Evolutionary conservation across 2,797 vertebrate genomes (phyloP), one percentile per base, ranked within the genome.

Genomic region (Syndactyla subalaris): DNA sequence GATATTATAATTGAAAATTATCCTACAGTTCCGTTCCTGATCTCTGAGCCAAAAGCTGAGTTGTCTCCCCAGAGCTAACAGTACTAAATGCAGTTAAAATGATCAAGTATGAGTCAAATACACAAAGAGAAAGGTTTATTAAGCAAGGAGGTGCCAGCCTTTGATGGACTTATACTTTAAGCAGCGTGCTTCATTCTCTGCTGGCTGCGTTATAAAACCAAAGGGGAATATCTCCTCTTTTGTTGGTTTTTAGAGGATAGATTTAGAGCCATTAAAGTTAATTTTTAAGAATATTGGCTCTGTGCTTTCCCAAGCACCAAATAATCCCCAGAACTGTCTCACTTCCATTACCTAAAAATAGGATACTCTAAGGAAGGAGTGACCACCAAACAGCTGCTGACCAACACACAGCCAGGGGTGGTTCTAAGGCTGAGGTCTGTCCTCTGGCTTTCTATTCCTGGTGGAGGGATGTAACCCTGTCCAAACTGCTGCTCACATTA

Each of bases 1-100:
- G 91, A 94, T 70, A 90, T 73, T 95, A 77, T 73, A 91, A 95
- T 61, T 82, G 59, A 96, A 89, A 92, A 93, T 96, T 70, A 76
- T 88, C 85, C 62, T 78, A 30, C 70, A 85, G 68, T 91, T 95
- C 81, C 14, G 6, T 78, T 94, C 94, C 79, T 63, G 55, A 12
- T 86, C 20, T 52, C 58, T 74, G 70, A 94, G 92, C 92, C 95
- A 97, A 95, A 84, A 95, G 62, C 82, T 92, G 79, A 86, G 73
- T 36, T 90, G 88, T 95, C 70, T 94, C 66, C 59, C 76, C 59
- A 95, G 92, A 93, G 85, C 85, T 86, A 86, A 86, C 34, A 80
- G 39, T 39, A n/a, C 58, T 84, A 83, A 96, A 70, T 51, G 59
- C 26, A 89, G 82, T 54, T 85, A 54, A 94, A 96, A 88, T 92